Percentiles rank a stretch among this genome's conserved stretches.
Conservation (phyloP, 2,888 invertebrate species). For the Tridacna crocea region DNA sequence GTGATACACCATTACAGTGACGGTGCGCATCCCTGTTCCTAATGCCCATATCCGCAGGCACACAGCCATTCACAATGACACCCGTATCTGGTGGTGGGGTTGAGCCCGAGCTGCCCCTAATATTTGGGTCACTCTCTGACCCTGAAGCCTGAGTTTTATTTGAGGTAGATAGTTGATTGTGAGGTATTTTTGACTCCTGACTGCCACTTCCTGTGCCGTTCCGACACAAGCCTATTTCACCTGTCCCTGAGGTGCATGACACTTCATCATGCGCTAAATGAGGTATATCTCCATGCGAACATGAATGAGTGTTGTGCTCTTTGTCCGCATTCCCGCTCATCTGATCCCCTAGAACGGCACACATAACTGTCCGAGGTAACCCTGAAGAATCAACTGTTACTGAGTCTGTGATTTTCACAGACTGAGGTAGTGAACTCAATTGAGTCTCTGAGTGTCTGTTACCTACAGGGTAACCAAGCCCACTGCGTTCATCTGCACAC, state of each 20-base stretch:
- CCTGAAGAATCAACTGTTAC: conserved; percentile 36
- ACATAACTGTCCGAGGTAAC: not conserved
- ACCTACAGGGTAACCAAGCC: conserved; percentile 31
- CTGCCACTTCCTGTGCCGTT: not conserved
- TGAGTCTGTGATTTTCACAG: conserved; percentile 25
- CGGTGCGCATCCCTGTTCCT: not conserved
- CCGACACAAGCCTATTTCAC: not conserved
- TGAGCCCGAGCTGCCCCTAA: conserved; percentile 19
- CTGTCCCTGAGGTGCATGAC: conserved; percentile 15
- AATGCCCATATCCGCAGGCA: not conserved
- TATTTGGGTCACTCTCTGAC: conserved; percentile 22
- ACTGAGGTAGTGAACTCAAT: conserved; percentile 30
- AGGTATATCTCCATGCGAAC: conserved; percentile 11
- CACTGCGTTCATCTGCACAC: conserved; percentile 9
- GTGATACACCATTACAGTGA: conserved; percentile 35
- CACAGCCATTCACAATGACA: conserved; percentile 12
- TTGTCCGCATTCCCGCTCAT: not conserved
- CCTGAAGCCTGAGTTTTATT: conserved; percentile 47
- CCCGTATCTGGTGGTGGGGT: conserved; percentile 15
- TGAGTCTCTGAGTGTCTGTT: conserved; percentile 21
- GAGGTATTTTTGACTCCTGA: conserved; percentile 30
- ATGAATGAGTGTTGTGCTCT: not conserved
- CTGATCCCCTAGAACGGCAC: not conserved
- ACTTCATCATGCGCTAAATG: not conserved
- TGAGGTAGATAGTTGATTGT: conserved; percentile 57